These are phyloP conservation scores for Lycaena phlaeas DNA, from an alignment of 2,888 invertebrate species.

Conservation along the genomic window DNA sequence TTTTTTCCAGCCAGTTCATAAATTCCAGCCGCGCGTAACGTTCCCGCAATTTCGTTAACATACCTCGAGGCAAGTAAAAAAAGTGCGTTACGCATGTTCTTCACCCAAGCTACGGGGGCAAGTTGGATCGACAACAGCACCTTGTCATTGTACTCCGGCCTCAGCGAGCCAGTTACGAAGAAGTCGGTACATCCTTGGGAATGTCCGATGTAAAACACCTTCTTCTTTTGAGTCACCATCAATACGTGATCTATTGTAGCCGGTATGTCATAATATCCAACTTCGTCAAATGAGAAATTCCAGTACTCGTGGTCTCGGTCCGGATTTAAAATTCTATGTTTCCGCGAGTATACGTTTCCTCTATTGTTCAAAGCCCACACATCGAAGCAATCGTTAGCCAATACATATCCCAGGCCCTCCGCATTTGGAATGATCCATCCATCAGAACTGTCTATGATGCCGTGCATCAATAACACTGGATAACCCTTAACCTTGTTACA, in stretches of 20 bases:
- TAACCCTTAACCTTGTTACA: constrained; percentile 17
- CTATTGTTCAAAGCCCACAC: constrained; percentile 51
- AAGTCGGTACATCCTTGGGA: constrained; percentile 74
- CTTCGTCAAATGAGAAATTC: constrained; percentile 77
- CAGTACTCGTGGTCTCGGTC: constrained; percentile 48
- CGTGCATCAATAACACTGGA: constrained; percentile 45
- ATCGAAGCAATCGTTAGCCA: constrained; percentile 67
- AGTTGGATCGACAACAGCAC: constrained; percentile 56
- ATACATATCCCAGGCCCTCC: constrained; percentile 72
- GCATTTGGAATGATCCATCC: constrained; percentile 40
- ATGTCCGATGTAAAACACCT: constrained; percentile 77
- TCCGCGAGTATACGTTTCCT: constrained; percentile 74
- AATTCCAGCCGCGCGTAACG: constrained; percentile 51
- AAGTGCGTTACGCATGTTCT: constrained; percentile 47
- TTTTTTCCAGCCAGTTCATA: constrained; percentile 76
- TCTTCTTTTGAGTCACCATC: constrained; percentile 51
- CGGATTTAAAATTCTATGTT: constrained; percentile 53
- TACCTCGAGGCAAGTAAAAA: constrained; percentile 9
- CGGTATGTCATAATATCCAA: constrained; percentile 79
- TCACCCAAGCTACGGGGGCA: constrained; percentile 48
- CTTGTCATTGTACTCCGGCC: constrained; percentile 67
- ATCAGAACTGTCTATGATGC: constrained; percentile 40
- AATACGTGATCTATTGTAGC: constrained; percentile 59
- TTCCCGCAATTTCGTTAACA: background rate
- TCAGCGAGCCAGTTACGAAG: constrained; percentile 55